Conservation (phyloP, 2,113 vertebrate genomes). For the Leiothrix lutea region DNA sequence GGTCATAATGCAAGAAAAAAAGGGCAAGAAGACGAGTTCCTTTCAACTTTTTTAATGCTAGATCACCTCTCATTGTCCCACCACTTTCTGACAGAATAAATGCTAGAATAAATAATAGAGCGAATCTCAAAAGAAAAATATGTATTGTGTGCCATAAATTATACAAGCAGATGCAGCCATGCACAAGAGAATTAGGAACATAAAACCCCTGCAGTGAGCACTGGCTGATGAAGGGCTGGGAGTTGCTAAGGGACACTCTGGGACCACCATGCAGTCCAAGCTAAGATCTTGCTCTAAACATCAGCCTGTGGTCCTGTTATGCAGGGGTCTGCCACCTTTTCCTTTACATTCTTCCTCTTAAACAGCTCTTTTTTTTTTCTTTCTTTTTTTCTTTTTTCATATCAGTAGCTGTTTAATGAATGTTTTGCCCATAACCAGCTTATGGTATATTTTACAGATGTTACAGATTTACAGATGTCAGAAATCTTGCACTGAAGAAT, state of each 20-base stretch:
- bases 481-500: not conserved
- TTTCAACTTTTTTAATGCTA: not conserved
- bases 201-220: not conserved
- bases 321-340: not conserved
- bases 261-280: not conserved
- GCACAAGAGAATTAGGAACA: not conserved
- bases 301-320: not conserved
- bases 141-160: not conserved
- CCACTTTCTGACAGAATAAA: not conserved
- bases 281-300: not conserved
- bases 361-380: not conserved
- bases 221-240: not conserved
- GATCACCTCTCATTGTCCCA: not conserved
- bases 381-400: not conserved
- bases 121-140: not conserved
- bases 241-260: not conserved
- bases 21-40: not conserved
- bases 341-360: not conserved
- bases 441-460: not conserved
- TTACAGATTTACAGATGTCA: not conserved
- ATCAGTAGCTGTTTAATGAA: not conserved
- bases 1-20: conserved; percentile 5
- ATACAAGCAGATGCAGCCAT: conserved; percentile 22
- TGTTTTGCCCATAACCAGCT: not conserved
- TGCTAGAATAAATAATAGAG: not conserved